These are phyloP conservation scores for Sitta carolinensis DNA, from an alignment of 2,797 vertebrate species.

Conservation along the genomic window DNA sequence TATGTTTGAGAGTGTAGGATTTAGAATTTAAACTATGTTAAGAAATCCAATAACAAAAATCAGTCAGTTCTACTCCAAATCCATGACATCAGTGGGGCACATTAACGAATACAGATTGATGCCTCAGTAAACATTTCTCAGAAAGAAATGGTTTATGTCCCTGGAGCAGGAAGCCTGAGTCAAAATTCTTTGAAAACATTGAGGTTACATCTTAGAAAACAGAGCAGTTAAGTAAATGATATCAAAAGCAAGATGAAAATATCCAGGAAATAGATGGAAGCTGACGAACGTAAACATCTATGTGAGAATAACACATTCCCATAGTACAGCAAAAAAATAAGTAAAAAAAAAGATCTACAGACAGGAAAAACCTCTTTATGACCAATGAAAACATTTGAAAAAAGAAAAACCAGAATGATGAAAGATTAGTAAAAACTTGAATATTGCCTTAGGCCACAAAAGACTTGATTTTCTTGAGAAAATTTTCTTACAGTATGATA, in stretches of 20 bases:
- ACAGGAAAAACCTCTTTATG: neutral
- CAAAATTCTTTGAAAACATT: neutral
- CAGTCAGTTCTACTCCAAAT: conserved; percentile 6
- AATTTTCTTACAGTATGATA: neutral
- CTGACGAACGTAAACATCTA: neutral
- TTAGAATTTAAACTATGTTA: conserved; percentile 7
- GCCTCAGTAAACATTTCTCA: neutral
- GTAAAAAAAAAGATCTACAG: neutral
- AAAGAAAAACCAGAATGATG: neutral
- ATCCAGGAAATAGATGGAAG: neutral
- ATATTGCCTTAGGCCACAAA: neutral
- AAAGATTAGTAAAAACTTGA: neutral
- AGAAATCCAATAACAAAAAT: conserved; percentile 4
- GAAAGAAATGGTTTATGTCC: neutral
- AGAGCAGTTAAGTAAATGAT: neutral
- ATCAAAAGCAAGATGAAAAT: neutral
- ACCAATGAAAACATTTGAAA: neutral
- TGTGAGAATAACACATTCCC: neutral
- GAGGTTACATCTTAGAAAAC: neutral
- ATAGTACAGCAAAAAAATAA: neutral
- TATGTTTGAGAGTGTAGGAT: neutral
- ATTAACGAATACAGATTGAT: neutral
- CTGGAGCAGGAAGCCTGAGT: neutral
- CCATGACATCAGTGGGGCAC: neutral
- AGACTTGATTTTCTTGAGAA: neutral